Conservation (phyloP, 2,113 vertebrate species). For the Nycticorax nycticorax region DNA sequence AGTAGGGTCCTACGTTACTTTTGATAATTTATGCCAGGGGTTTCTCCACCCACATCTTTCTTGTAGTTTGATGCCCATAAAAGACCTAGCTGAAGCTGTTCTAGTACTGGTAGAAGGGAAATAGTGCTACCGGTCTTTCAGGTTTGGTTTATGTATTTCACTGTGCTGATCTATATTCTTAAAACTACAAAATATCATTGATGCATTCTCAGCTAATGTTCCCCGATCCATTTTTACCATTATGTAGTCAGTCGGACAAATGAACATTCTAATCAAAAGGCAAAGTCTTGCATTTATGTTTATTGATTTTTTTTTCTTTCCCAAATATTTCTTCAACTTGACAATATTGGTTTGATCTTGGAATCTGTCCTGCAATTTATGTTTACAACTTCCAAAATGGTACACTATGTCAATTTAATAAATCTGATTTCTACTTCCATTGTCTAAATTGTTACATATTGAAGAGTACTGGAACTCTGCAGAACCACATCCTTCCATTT, state of each 20-base stretch:
- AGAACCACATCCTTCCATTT: background rate
- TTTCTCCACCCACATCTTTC: background rate
- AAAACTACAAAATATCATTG: background rate
- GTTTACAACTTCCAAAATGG: background rate
- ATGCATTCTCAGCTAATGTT: background rate
- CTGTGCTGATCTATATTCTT: background rate
- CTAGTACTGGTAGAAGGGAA: background rate
- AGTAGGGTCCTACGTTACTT: background rate
- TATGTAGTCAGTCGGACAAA: background rate
- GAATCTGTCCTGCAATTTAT: background rate
- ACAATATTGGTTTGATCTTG: constrained; percentile 7
- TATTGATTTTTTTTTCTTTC: background rate
- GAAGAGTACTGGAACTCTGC: background rate
- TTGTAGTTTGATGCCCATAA: background rate
- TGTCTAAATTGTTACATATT: background rate
- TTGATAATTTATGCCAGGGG: background rate
- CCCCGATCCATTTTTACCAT: background rate
- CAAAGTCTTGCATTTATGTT: background rate
- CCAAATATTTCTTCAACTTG: background rate
- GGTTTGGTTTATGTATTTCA: background rate
- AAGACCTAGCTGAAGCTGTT: background rate
- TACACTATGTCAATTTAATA: background rate
- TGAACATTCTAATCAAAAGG: background rate
- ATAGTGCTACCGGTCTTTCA: background rate
- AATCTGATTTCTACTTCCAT: background rate